Evolutionary conservation across 2,888 invertebrate species (phyloP).

Genomic region (Oscheius myriophilus): DNA sequence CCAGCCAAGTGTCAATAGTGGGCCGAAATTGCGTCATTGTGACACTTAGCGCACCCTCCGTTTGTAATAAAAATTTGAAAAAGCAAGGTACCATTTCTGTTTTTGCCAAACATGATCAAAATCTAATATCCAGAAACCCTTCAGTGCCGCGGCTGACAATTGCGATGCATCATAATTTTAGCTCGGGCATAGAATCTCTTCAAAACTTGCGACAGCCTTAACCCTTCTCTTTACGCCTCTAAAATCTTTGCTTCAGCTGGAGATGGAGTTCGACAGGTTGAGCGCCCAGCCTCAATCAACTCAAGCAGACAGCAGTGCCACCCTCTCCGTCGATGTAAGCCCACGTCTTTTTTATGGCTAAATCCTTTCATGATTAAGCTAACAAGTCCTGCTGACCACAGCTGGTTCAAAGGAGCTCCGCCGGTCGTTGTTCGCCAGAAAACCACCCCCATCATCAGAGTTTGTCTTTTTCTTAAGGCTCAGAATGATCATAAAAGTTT

Average conservation of each 20-base stretch:
- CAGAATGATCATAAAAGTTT: neutral
- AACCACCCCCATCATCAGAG: conserved; percentile 12
- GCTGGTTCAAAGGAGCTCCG: neutral
- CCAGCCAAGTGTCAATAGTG: too few species aligned
- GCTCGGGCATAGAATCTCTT: too few species aligned
- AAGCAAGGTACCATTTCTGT: too few species aligned
- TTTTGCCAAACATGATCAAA: too few species aligned
- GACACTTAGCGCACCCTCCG: too few species aligned
- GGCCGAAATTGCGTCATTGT: too few species aligned
- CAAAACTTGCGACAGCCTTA: too few species aligned
- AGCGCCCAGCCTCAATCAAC: conserved; percentile 35
- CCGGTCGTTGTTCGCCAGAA: conserved; percentile 2
- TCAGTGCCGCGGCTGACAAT: too few species aligned
- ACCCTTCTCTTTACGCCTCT: too few species aligned
- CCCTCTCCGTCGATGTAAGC: neutral
- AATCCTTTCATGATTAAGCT: neutral
- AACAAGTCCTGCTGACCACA: neutral
- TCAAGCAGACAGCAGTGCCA: neutral
- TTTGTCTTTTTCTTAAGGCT: neutral
- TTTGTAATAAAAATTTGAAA: too few species aligned
- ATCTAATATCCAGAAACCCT: too few species aligned
- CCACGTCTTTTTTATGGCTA: too few species aligned
- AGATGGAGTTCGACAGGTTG: conserved; percentile 47
- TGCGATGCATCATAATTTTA: neutral
- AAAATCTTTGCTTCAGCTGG: conserved; percentile 28